These are phyloP conservation scores for Drosophila orena DNA, from an alignment of 1,140 invertebrate species.

Conservation along the genomic window DNA sequence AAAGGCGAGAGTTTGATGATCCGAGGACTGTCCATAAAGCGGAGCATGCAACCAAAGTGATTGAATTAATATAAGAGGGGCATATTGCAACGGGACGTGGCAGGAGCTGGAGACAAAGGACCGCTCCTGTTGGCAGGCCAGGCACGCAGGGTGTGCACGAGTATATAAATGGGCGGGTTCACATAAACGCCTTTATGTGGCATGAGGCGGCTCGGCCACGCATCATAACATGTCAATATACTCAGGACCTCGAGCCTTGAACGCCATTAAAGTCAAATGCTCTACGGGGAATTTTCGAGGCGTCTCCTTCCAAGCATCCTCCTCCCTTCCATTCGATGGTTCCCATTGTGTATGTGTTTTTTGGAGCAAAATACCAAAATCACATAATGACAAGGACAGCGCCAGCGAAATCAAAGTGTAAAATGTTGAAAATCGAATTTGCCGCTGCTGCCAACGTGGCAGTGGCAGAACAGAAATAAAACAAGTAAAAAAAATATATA, in stretches of 20 bases:
- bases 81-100: constrained; percentile 21
- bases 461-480: constrained; percentile 26
- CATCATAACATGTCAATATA: constrained; percentile 82
- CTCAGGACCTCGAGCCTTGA: constrained; percentile 50
- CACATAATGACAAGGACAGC: constrained; percentile 61
- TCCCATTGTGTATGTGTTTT: constrained; percentile 43
- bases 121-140: constrained; percentile 46
- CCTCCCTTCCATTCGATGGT: background rate
- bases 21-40: constrained; percentile 41
- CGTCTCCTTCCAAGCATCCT: constrained; percentile 37
- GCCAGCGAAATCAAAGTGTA: constrained; percentile 55
- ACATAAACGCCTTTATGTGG: constrained; percentile 24
- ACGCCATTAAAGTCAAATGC: constrained; percentile 78
- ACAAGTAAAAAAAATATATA: constrained; percentile 18
- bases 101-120: constrained; percentile 27
- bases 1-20: constrained; percentile 45
- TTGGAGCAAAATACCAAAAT: constrained; percentile 43
- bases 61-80: constrained; percentile 66
- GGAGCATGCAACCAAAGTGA: constrained; percentile 60
- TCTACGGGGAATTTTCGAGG: constrained; percentile 76
- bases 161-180: constrained; percentile 22
- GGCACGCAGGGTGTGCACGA: constrained; percentile 46
- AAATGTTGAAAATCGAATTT: constrained; percentile 79
- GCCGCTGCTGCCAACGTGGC: constrained; percentile 28
- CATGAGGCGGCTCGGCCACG: constrained; percentile 58